Conservation (phyloP, 23 tunicate species). For the Ascidia mentula region DNA sequence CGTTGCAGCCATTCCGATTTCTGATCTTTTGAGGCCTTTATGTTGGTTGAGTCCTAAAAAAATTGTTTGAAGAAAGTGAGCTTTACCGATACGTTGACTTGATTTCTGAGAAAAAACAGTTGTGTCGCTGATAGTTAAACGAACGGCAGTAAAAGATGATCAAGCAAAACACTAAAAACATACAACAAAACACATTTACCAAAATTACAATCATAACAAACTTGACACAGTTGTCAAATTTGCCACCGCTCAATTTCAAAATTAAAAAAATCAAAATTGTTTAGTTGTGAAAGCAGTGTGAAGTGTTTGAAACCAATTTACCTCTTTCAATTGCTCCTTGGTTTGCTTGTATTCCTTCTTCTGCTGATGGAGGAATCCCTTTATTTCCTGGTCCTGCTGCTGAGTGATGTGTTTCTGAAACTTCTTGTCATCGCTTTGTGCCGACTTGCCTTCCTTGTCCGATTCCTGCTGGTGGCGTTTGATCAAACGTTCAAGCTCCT, state of each 20-base stretch:
- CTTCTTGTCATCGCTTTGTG: constrained; percentile 66
- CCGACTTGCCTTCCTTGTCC: constrained; percentile 71
- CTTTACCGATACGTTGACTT: neutral
- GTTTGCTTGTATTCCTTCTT: constrained; percentile 74
- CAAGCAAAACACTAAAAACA: too few species aligned
- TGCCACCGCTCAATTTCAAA: too few species aligned
- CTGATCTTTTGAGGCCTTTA: constrained; percentile 41
- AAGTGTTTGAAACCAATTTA: too few species aligned
- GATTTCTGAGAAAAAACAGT: neutral
- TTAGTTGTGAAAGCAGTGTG: too few species aligned
- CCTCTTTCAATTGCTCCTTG: constrained; percentile 87
- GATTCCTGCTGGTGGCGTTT: constrained; percentile 80
- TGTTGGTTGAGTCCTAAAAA: constrained; percentile 59
- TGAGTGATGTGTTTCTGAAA: constrained; percentile 76
- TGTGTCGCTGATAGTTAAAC: too few species aligned
- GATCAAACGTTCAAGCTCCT: constrained; percentile 73
- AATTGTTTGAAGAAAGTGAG: too few species aligned
- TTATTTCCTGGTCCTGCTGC: constrained; percentile 86
- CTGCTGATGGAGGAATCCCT: constrained; percentile 73
- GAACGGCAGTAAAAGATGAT: too few species aligned
- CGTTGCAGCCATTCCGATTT: constrained; percentile 63
- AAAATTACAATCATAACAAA: too few species aligned
- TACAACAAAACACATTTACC: too few species aligned
- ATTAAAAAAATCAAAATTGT: too few species aligned
- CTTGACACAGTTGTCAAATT: too few species aligned